These are phyloP conservation scores for Loripinus fragilis DNA, from an alignment of 2,888 invertebrate species.

Conservation along the genomic window DNA sequence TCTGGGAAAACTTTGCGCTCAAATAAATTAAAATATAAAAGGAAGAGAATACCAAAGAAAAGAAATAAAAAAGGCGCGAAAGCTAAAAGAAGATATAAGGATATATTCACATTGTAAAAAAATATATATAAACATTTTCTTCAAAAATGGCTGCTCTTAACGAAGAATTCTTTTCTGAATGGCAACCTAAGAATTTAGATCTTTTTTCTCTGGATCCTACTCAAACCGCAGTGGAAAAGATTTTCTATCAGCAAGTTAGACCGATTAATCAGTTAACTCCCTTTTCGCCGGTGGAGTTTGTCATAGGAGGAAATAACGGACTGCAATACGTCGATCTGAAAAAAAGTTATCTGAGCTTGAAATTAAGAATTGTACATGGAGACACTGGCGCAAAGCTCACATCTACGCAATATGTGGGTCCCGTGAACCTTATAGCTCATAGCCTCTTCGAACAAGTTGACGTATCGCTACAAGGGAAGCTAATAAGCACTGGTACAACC, in stretches of 20 bases:
- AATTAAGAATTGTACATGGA: slow-evolving; percentile 33
- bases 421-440: slow-evolving; percentile 31
- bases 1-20: neutral
- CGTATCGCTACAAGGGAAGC: slow-evolving; percentile 36
- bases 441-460: slow-evolving; percentile 46
- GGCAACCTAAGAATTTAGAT: slow-evolving; percentile 24
- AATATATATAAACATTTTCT: too few species aligned
- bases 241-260: slow-evolving; percentile 22
- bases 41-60: neutral
- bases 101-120: neutral
- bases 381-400: slow-evolving; percentile 16
- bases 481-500: neutral
- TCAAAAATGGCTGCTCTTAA: neutral
- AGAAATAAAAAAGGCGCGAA: neutral
- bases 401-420: slow-evolving; percentile 38
- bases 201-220: slow-evolving; percentile 19
- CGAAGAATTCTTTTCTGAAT: slow-evolving; percentile 22
- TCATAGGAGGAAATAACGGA: slow-evolving; percentile 16
- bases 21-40: neutral
- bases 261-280: slow-evolving; percentile 23
- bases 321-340: slow-evolving; percentile 34
- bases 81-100: neutral
- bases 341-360: slow-evolving; percentile 32
- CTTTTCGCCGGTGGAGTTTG: slow-evolving; percentile 1
- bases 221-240: slow-evolving; percentile 33